Percentiles rank a stretch among this genome's conserved stretches.
phyloP scores from a whole-genome alignment of 2,888 invertebrate species.

The Sicus ferrugineus region DNA sequence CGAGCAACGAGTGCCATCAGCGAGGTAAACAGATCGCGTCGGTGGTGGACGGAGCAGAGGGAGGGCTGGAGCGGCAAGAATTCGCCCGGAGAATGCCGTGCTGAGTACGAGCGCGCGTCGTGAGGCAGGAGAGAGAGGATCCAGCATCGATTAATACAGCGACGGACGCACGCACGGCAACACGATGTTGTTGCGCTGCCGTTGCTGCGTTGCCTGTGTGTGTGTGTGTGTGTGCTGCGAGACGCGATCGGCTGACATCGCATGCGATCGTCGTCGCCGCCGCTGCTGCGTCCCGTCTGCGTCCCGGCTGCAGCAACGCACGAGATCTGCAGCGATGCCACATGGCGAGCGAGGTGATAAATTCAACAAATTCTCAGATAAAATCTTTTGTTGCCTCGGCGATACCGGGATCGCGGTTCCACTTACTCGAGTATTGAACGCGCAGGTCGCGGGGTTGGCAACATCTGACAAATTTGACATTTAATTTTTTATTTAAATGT shows the following conservation, averaged over 20 bases:
- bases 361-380: slow-evolving; percentile 51
- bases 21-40: no score
- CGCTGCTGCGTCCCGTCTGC: no score
- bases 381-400: slow-evolving; percentile 34
- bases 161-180: neutral
- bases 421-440: neutral
- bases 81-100: slow-evolving; percentile 3
- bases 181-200: slow-evolving; percentile 15
- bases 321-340: slow-evolving; percentile 38
- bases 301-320: neutral
- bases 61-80: neutral
- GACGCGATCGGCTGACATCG: slow-evolving; percentile 6
- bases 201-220: neutral
- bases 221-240: no score
- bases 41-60: neutral
- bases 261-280: neutral
- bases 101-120: neutral
- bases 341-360: slow-evolving; percentile 50
- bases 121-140: neutral
- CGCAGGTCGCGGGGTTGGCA: neutral
- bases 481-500: slow-evolving; percentile 16
- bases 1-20: no score
- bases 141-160: neutral
- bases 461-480: slow-evolving; percentile 29
- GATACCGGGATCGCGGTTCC: neutral